phyloP scores from a whole-genome alignment of 2,113 vertebrate genomes.

The Chaetodon auriga region DNA sequence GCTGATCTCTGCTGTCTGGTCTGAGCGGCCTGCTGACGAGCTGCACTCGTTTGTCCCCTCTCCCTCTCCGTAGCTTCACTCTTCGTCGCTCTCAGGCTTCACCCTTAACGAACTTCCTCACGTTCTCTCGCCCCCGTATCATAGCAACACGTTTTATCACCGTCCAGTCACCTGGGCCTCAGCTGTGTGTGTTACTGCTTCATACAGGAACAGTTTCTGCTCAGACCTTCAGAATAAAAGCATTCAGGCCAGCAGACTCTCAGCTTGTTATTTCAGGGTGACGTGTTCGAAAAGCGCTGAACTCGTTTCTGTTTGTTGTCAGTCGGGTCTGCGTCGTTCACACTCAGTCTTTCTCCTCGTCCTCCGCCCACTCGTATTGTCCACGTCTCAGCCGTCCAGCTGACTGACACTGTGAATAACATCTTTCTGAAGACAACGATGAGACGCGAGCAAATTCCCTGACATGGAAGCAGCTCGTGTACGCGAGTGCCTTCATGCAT shows the following conservation, averaged over 20 bases:
- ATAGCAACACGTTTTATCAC: constrained; percentile 90
- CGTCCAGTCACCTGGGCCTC: constrained; percentile 70
- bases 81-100: constrained; percentile 80
- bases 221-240: constrained; percentile 3
- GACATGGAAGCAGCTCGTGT: constrained; percentile 19
- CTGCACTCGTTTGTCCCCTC: constrained; percentile 71
- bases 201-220: not conserved
- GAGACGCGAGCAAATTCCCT: constrained; percentile 31
- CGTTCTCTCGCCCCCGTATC: constrained; percentile 82
- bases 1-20: not conserved
- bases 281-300: not conserved
- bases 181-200: not conserved
- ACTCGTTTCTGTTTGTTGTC: constrained; percentile 72
- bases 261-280: too few relatives aligned
- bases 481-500: constrained; percentile 34
- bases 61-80: not conserved
- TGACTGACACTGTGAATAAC: constrained; percentile 41
- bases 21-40: constrained; percentile 29
- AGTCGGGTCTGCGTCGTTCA: constrained; percentile 53
- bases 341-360: constrained; percentile 31
- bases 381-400: constrained; percentile 16
- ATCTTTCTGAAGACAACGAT: constrained; percentile 3
- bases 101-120: constrained; percentile 90
- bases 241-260: not conserved
- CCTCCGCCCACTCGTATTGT: constrained; percentile 14